A percentile compares a stretch with the other conserved stretches of the same genome.
Conservation (phyloP, 2,797 vertebrate genomes). For the Pangasius djambal region DNA sequence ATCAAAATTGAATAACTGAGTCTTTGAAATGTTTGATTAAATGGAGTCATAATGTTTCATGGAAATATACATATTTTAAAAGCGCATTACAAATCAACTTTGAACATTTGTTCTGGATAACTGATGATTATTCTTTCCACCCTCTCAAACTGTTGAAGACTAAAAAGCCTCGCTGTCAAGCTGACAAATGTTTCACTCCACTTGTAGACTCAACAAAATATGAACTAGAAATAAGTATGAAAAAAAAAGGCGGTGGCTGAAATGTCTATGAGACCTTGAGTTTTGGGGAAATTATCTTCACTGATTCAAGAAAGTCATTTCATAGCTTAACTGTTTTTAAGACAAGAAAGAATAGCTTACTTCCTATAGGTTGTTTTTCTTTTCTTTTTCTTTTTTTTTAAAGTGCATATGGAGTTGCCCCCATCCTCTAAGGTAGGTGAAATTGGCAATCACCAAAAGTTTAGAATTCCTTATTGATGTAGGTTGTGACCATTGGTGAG, state of each 20-base stretch:
- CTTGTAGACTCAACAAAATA: slow-evolving; percentile 8
- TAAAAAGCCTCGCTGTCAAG: slow-evolving; percentile 14
- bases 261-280: not conserved
- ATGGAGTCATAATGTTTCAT: slow-evolving; percentile 21
- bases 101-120: slow-evolving; percentile 23
- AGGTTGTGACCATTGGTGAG: not conserved
- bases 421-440: not conserved
- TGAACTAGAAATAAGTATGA: not conserved
- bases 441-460: not conserved
- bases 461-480: not conserved
- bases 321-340: not conserved
- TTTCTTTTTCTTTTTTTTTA: not conserved
- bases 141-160: slow-evolving; percentile 20
- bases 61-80: not conserved
- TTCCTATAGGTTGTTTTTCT: not conserved
- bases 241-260: not conserved
- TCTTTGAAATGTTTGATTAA: not conserved
- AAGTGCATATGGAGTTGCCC: not conserved
- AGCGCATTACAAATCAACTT: not conserved
- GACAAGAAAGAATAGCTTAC: not conserved
- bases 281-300: not conserved
- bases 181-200: slow-evolving; percentile 32
- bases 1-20: not conserved
- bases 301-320: slow-evolving; percentile 6
- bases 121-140: slow-evolving; percentile 34